Evolutionary conservation across 92 coral and sea anemone species (phyloP).

Genomic region (Epizoanthus rinbou): DNA sequence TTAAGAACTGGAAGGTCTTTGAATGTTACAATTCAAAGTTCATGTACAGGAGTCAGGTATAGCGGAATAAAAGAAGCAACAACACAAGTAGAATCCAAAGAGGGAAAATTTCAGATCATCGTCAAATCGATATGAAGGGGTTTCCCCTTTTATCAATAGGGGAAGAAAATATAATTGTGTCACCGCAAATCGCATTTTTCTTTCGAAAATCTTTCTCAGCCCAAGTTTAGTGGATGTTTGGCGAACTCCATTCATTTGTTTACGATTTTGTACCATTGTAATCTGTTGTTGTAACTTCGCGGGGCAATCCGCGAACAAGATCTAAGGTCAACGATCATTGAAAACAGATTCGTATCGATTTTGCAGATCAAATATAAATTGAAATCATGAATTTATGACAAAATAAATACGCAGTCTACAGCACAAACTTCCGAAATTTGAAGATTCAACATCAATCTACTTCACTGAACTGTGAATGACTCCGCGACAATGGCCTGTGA

Average conservation of each 20-base stretch:
- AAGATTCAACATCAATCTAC: background rate
- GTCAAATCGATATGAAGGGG: slow-evolving; percentile 15
- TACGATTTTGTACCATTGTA: slow-evolving; percentile 47
- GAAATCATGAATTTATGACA: background rate
- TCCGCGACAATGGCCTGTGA: slow-evolving; percentile 29
- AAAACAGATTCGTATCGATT: background rate
- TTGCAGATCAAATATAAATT: slow-evolving; percentile 9
- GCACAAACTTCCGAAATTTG: background rate
- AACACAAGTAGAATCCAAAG: background rate
- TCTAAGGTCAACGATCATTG: slow-evolving; percentile 38
- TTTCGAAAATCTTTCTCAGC: background rate
- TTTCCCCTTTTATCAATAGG: slow-evolving; percentile 7
- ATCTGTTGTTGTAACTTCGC: slow-evolving; percentile 43
- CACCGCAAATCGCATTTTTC: background rate
- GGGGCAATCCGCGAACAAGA: slow-evolving; percentile 17
- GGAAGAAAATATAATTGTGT: slow-evolving; percentile 15
- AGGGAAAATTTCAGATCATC: slow-evolving; percentile 2
- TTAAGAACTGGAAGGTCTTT: background rate
- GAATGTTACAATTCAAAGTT: background rate
- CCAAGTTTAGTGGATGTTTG: background rate
- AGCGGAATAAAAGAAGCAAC: slow-evolving; percentile 1
- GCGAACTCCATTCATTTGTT: slow-evolving; percentile 41
- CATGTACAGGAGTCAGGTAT: background rate
- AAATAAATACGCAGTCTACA: background rate
- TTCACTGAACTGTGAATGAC: slow-evolving; percentile 6